Conservation (phyloP, 2,797 vertebrate species). For the Nyctibius grandis region DNA sequence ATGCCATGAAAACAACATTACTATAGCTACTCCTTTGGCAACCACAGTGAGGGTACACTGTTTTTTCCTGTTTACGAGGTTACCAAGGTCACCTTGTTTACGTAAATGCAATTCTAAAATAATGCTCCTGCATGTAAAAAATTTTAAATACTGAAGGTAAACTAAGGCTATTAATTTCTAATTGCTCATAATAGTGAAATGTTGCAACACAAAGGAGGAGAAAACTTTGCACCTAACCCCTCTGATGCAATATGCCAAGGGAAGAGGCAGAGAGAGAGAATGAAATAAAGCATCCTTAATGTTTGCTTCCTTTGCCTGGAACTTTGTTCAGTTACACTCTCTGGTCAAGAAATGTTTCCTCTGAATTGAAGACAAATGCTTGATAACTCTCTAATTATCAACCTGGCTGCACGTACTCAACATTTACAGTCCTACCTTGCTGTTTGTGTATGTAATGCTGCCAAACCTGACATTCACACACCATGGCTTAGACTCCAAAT, state of each 20-base stretch:
- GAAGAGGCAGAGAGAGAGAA: neutral
- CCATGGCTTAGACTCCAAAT: neutral
- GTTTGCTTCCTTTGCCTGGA: neutral
- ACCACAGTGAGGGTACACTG: neutral
- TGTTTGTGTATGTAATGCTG: neutral
- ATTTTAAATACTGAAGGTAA: neutral
- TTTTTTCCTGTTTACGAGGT: neutral
- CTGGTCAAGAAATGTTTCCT: neutral
- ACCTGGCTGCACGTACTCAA: neutral
- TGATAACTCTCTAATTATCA: neutral
- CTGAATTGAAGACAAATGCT: neutral
- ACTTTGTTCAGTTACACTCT: neutral
- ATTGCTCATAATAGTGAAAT: neutral
- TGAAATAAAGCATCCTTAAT: neutral
- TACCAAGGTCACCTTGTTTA: neutral
- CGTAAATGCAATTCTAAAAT: neutral
- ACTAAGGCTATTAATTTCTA: neutral
- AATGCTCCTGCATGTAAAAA: rapidly evolving
- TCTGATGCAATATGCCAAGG: neutral
- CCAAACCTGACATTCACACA: neutral
- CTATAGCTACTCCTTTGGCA: neutral
- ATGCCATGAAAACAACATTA: neutral
- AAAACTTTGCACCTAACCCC: neutral
- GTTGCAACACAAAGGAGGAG: neutral
- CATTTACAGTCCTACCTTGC: neutral